These are phyloP conservation scores for Hippocampus kuda DNA, from an alignment of 2,797 vertebrate species.

Conservation along the genomic window DNA sequence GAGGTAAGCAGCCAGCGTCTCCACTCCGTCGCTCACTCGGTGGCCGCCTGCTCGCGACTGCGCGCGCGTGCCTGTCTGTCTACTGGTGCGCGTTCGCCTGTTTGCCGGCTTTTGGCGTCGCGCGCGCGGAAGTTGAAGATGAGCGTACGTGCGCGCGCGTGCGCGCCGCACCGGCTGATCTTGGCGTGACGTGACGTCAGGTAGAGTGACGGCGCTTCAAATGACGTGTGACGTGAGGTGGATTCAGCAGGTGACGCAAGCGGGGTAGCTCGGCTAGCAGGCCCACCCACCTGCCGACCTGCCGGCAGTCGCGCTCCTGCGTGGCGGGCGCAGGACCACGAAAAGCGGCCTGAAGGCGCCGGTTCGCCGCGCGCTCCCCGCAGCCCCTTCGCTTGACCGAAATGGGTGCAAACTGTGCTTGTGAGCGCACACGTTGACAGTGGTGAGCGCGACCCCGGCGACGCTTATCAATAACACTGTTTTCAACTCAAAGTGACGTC, in stretches of 20 bases:
- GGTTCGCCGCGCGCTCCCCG: background rate
- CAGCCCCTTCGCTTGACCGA: background rate
- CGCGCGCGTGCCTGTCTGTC: conserved; percentile 3
- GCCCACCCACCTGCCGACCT: background rate
- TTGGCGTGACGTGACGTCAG: background rate
- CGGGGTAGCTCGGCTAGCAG: conserved; percentile 1
- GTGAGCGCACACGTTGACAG: background rate
- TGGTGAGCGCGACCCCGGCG: background rate
- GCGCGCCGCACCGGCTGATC: conserved; percentile 4
- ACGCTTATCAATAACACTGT: background rate
- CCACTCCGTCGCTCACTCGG: conserved; percentile 6
- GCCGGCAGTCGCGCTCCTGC: background rate
- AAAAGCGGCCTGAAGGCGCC: background rate
- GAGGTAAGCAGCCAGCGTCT: conserved; percentile 68
- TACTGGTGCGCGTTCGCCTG: conserved; percentile 8
- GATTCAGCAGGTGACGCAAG: conserved; percentile 1
- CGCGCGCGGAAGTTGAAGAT: conserved; percentile 51
- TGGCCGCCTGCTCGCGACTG: background rate
- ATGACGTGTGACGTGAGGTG: background rate
- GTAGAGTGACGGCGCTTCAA: background rate
- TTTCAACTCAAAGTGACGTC: background rate
- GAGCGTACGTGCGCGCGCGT: conserved; percentile 6
- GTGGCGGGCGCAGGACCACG: background rate
- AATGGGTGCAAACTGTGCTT: background rate
- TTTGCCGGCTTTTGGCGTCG: conserved; percentile 19